Evolutionary conservation across 2,888 invertebrate genomes (phyloP), one percentile per base, ranked within the genome.

Genomic region (Apodemia hepburni): DNA sequence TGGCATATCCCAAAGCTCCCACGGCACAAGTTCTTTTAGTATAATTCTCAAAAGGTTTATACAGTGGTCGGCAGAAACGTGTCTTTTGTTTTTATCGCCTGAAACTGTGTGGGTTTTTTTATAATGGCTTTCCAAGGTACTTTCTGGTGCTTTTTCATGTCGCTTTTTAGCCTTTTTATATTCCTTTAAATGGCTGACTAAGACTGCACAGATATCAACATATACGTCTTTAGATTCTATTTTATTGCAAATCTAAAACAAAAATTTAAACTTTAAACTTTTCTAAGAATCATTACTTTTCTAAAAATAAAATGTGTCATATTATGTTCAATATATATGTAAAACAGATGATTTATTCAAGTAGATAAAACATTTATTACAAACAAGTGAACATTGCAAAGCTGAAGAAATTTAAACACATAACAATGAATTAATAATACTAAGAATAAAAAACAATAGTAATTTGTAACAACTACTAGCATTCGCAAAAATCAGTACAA

Each of bases 1-100:
- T 12, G 94, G 90, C 0, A 95, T 95, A 68, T 94, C 94, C 87
- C 93, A 93, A 4, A 95, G 73, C 73, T 95, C 95, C 93, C 94
- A 94, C 1, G 94, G 94, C 1, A 95, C 83, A 38, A 95, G 89
- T 72, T 95, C 94, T 70, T 93, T 92, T 12, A 95, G 76, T 12
- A 94, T 77, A 11, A 92, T 84, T n/a, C 94, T 88, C 29, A 94
- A 77, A 65, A 93, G 88, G 70, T 93, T 91, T 2, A 93, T 84
- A 66, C 93, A 94, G 70, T 94, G 93, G 60, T 94, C 93, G 8
- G 93, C 85, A 0, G 93, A 81, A 59, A 85, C 77, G 0, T 79
- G 70, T 47, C 84, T 87, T 65, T 85, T 90, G 15, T 81, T 87
- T 62, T 82, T 75, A 0, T 70, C 64, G 18, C 81, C 73, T 3